Evolutionary conservation across 2,797 vertebrate species (phyloP), one percentile per base, ranked within the genome.

Genomic region (Anguilla obscura): DNA sequence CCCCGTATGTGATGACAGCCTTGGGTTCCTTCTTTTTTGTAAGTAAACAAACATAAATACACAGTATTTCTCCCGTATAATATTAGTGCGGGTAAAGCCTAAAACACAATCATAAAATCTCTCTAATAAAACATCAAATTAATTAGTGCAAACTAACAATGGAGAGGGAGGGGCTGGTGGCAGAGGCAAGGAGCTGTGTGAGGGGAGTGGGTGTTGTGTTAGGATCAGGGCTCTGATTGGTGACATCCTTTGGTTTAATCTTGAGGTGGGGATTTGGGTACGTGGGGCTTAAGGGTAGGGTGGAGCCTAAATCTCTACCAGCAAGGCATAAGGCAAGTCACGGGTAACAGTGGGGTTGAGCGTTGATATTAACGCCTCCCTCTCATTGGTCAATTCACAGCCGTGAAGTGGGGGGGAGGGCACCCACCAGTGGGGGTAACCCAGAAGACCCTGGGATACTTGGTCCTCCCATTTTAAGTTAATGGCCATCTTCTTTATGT

Each of bases 131-230:
- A 92, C 89, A 90, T 86, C 91, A 91, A 94, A 94, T 93, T 92
- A 89, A 93, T 95, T 95, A 96, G 96, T 96, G 96, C 95, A 96
- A 95, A 93, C 92, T 89, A 93, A 94, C 89, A 85, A 91, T 90
- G 89, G 91, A 88, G 76, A 87, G 84, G 87, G 85, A 74, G 82
- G 63, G 66, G 54, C 63, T 85, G 82, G 56, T 30, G 40, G 79
- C 36, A n/a, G 40, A 82, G 45, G 76, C 21, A 52, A 66, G 84
- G 54, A 54, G 71, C 2, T 1, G 66, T 60, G 85, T 80, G 82
- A 16, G 66, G 89, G 74, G 83, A 0, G 86, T 85, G 87, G 89
- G 88, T 83, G 87, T 88, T 0, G 66, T 86, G 83, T 60, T 58
- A 76, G 83, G 66, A 60, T 71, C 87, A 90, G 91, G 82, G 89